Evolutionary conservation across 2,797 vertebrate genomes (phyloP).

Genomic region (Xyrichtys novacula): DNA sequence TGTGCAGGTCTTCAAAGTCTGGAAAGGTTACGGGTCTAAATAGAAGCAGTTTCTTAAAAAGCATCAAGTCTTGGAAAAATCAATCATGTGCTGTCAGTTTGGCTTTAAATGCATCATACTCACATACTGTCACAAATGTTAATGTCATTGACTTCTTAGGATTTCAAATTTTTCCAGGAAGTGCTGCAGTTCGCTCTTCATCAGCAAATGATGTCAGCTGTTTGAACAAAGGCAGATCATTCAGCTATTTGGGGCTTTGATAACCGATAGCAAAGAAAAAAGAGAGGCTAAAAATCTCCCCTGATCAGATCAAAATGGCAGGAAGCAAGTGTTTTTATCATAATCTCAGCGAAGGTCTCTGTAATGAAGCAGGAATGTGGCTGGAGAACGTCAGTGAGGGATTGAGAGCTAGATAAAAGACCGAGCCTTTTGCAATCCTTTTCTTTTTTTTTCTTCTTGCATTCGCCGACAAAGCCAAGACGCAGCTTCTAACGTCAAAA

Average conservation of each 20-base stretch:
- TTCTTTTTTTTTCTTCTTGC: slow-evolving; percentile 4
- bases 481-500: slow-evolving; percentile 22
- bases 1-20: slow-evolving; percentile 32
- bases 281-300: slow-evolving; percentile 51
- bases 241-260: slow-evolving; percentile 59
- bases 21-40: no score
- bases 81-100: no score
- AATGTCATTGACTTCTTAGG: slow-evolving; percentile 44
- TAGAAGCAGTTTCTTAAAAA: no score
- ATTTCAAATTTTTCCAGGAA: slow-evolving; percentile 45
- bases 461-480: slow-evolving; percentile 9
- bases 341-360: slow-evolving; percentile 73
- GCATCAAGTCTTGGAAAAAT: no score
- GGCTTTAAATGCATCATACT: no score
- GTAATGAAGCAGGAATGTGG: slow-evolving; percentile 76
- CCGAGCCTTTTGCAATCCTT: background rate
- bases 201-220: slow-evolving; percentile 53
- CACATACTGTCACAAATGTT: slow-evolving; percentile 47
- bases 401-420: slow-evolving; percentile 66
- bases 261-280: slow-evolving; percentile 64
- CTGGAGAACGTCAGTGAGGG: slow-evolving; percentile 61
- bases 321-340: slow-evolving; percentile 84
- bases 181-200: slow-evolving; percentile 35
- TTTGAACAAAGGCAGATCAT: slow-evolving; percentile 63
- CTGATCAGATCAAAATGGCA: slow-evolving; percentile 83